Base-by-base conservation (phyloP, 1,140 invertebrate species). In the Panonychus citri region DNA sequence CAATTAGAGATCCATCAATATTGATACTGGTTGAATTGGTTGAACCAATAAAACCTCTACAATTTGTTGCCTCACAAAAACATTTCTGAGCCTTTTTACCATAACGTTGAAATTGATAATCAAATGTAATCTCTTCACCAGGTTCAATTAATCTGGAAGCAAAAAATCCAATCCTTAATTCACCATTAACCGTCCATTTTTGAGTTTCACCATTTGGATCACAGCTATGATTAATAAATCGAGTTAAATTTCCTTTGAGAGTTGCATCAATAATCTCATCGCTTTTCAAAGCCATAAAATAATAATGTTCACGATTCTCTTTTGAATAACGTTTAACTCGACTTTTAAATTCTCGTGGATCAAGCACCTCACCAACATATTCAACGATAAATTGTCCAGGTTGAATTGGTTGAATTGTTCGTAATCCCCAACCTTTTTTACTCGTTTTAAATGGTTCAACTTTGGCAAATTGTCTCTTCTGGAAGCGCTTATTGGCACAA, bases 141-240 rank as follows among this genome's bases (percentile, higher is more conserved):
- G 77, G 75, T 43, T 74, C 65, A 61, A 98, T 82, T 21, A 77
- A 76, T 62, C 81, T 77, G 59, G 79, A 82, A 60, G 85, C 83
- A 69, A 97, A 98, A 73, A 98, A 97, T 0, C 94, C 94, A 64
- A 98, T 89, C 60, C 91, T 74, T 12, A 95, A 69, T 69, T 93
- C 85, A 3, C 91, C 91, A 71, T 91, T 93, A 0, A 97, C 89
- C 1, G 89, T 96, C 93, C 93, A 98, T 77, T 97, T 97, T 72
- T 97, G 90, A 0, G 93, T 97, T 73, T 94, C 88, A 10, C 88
- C 84, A 69, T 97, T 97, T 0, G 93, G 91, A 66, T 95, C 88
- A 71, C 93, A 97, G 46, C 88, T 93, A 68, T 97, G 94, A 72
- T 98, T 98, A 56, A 97, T 95, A 69, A 97, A 97, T 40, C 94